These are phyloP conservation scores for Ips typographus DNA, from an alignment of 1,140 invertebrate genomes.

Conservation along the genomic window DNA sequence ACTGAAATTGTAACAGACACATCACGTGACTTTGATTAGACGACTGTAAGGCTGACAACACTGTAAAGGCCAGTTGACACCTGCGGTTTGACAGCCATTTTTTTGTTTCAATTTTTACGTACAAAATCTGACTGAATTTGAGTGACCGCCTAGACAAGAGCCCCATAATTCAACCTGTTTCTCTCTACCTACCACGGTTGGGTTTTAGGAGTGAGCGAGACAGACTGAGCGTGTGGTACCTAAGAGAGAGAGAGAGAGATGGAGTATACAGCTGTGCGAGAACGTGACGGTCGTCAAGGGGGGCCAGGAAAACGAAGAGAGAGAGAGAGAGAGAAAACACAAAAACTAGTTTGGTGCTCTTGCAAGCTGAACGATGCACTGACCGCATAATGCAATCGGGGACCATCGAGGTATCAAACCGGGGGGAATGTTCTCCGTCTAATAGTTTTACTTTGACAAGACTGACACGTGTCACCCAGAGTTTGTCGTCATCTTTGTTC, in stretches of 20 bases:
- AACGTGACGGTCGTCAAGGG: slow-evolving; percentile 7
- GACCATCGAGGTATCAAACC: slow-evolving; percentile 20
- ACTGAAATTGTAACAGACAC: no score
- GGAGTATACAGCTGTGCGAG: slow-evolving; percentile 34
- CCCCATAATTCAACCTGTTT: slow-evolving; percentile 35
- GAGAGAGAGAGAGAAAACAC: slow-evolving; percentile 33
- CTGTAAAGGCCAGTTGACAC: background rate
- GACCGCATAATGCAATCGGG: slow-evolving; percentile 41
- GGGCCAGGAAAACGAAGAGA: background rate
- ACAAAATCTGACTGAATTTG: no score
- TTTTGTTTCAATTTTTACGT: background rate
- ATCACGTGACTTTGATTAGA: no score
- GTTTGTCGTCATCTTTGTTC: no score
- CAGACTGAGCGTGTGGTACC: no score
- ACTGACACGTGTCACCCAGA: background rate
- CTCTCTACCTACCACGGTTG: slow-evolving; percentile 6
- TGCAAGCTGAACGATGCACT: slow-evolving; percentile 43
- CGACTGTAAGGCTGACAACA: no score
- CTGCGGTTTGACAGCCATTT: background rate
- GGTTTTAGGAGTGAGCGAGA: no score
- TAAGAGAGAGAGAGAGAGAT: slow-evolving; percentile 5
- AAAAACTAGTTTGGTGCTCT: slow-evolving; percentile 42
- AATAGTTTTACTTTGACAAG: no score
- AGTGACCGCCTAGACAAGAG: slow-evolving; percentile 20
- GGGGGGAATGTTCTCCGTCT: background rate